Evolutionary conservation across 2,888 invertebrate species (phyloP), one percentile per base, ranked within the genome.

Genomic region (Drepana falcataria): DNA sequence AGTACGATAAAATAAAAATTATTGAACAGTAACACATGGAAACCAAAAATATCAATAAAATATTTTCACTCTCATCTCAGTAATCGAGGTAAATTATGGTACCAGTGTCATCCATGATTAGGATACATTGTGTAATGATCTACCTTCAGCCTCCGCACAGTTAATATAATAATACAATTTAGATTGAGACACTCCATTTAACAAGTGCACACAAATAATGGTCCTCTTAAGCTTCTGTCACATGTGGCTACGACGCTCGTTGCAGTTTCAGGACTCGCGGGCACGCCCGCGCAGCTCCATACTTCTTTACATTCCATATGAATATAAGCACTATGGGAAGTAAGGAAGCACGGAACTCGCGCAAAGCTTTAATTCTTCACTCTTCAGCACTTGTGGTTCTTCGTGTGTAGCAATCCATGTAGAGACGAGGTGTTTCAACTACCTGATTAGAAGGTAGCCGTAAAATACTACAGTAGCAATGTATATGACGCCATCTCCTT

Each of bases 261-360:
- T 71, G 70, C 65, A 66, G 68, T 73, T 66, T 80, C 77, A 71
- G 67, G 73, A 72, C 63, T 66, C 70, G 87, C 66, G 73, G 87
- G 71, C 77, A 83, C 85, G 86, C 90, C 91, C 83, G 88, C 90
- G 91, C 90, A 92, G 95, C 95, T 95, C 96, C 96, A 96, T 96
- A 97, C 96, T 97, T 97, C 97, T 97, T 97, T 97, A 97, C 97
- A 97, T 97, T 97, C 97, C 97, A 97, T 97, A 97, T 91, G 94
- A 87, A 93, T 91, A 90, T 81, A 93, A 92, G 86, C 92, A 95
- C 95, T 96, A 96, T 96, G 96, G 96, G 95, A 96, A 96, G 96
- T 96, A 96, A 96, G 95, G 96, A 96, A 96, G 96, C 95, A 96
- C 96, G 96, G 96, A 95, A 95, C 95, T 94, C 92, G 92, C 93